Base-by-base conservation (phyloP, 1,140 invertebrate species). In the Nephila pilipes region DNA sequence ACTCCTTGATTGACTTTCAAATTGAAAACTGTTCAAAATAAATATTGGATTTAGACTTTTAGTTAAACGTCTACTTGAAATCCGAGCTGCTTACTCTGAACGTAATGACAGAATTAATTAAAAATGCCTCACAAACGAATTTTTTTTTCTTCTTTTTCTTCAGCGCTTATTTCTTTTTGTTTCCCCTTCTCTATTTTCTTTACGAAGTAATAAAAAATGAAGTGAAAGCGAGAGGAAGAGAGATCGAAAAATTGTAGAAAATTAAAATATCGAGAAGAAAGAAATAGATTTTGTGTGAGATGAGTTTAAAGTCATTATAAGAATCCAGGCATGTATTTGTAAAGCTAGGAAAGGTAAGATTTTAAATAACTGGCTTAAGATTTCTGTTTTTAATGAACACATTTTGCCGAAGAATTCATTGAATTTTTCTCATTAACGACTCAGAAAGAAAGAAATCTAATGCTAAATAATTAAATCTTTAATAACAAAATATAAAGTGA, bases 1-100 rank as follows among this genome's bases (percentile, higher is more conserved):
- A 90, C 89, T 90, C 89, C 29, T 75, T 81, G 89, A 90, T 90
- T 90, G 89, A 90, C 89, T 90, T 90, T 90, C 75, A 90, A 90
- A 90, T 90, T 90, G 89, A 83, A 90, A 90, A 90, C 57, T 32
- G 89, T 90, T 90, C 80, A 90, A 81, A 90, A 90, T 83, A 90
- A 90, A 90, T 90, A 90, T 90, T 90, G 89, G 89, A 90, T 90
- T 90, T 90, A 83, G 89, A 46, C 46, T 83, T 75, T 83, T 32
- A 60, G 75, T 46, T 90, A 81, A 83, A 90, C 79, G 32, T 83
- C 75, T 63, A 58, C 57, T 83, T 60, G 22, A 63, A 60, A 60
- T 79, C 22, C n/a, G 25, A 20, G 79, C 20, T 57, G 87, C 46
- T 88, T 88, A 88, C 36, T 69, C n/a, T 38, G 80, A 83, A 83